Evolutionary conservation across 1,140 invertebrate species (phyloP).

Genomic region (Euschistus heros): DNA sequence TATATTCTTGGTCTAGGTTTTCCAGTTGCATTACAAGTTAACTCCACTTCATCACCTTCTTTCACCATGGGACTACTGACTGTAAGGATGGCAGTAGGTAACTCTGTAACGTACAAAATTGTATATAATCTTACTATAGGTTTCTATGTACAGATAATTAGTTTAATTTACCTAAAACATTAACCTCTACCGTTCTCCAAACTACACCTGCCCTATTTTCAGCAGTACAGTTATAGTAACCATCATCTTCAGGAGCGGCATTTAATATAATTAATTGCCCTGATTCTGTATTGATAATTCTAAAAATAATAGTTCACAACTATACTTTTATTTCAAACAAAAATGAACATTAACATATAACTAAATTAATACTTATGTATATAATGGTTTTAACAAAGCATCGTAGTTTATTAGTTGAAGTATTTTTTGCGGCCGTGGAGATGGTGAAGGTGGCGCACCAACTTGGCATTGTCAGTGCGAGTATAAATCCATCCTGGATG

Average conservation of each 20-base stretch:
- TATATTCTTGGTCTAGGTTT: constrained; percentile 11
- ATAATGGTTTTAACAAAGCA: no score
- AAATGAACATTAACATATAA: no score
- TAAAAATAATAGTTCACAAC: background rate
- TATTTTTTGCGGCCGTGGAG: no score
- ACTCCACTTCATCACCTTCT: constrained; percentile 9
- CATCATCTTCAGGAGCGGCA: constrained; percentile 7
- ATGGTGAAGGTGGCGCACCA: no score
- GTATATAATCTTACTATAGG: no score
- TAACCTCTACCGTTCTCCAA: constrained; percentile 12
- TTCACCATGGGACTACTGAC: background rate
- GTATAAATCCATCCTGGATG: no score
- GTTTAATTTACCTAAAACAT: constrained; percentile 6
- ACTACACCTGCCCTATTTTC: constrained; percentile 10
- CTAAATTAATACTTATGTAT: no score
- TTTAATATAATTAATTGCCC: background rate
- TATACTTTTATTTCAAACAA: no score
- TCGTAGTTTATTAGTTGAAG: no score
- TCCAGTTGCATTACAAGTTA: constrained; percentile 15
- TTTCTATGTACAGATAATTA: no score
- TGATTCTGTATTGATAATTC: constrained; percentile 1
- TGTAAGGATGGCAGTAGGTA: background rate
- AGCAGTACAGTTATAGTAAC: constrained; percentile 14
- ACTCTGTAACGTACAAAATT: background rate
- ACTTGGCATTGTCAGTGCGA: no score